A percentile compares a stretch with the other conserved stretches of the same genome.
These are phyloP conservation scores for Lophius americanus DNA, from an alignment of 2,797 vertebrate species.

Conservation along the genomic window DNA sequence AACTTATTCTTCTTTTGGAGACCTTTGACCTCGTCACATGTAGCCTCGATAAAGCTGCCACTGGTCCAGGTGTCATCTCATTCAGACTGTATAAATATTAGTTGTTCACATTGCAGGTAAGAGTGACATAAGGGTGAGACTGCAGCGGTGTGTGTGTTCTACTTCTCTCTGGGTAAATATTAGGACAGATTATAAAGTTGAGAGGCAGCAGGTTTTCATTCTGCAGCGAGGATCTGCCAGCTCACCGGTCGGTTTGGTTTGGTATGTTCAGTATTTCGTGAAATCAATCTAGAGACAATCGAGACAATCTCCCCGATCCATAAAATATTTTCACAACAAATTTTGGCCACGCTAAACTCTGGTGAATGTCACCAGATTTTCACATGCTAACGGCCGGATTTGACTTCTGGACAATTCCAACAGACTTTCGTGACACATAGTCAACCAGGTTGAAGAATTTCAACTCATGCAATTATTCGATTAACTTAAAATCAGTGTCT, in stretches of 20 bases:
- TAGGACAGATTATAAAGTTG: conserved; percentile 12
- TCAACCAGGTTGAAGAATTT: too few relatives aligned
- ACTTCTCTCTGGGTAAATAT: conserved; percentile 19
- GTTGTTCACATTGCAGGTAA: conserved; percentile 11
- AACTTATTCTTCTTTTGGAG: not conserved
- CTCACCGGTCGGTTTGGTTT: not conserved
- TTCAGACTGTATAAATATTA: not conserved
- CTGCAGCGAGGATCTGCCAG: not conserved
- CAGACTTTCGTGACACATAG: too few relatives aligned
- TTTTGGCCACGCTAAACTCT: too few relatives aligned
- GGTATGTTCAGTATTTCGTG: not conserved
- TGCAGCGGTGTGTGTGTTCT: not conserved
- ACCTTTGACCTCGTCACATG: conserved; percentile 14
- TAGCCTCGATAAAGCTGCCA: not conserved
- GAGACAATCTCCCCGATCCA: too few relatives aligned
- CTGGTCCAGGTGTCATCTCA: conserved; percentile 8
- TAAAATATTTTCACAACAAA: too few relatives aligned
- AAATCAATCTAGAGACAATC: too few relatives aligned
- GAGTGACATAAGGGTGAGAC: not conserved
- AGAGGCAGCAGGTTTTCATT: conserved; percentile 1
- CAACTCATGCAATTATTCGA: too few relatives aligned
- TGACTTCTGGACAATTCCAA: too few relatives aligned
- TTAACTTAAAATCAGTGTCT: too few relatives aligned
- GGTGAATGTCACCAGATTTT: too few relatives aligned
- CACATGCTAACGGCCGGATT: too few relatives aligned